These are phyloP conservation scores for Cyprinodon tularosa DNA, from an alignment of 2,113 vertebrate genomes.

Conservation along the genomic window DNA sequence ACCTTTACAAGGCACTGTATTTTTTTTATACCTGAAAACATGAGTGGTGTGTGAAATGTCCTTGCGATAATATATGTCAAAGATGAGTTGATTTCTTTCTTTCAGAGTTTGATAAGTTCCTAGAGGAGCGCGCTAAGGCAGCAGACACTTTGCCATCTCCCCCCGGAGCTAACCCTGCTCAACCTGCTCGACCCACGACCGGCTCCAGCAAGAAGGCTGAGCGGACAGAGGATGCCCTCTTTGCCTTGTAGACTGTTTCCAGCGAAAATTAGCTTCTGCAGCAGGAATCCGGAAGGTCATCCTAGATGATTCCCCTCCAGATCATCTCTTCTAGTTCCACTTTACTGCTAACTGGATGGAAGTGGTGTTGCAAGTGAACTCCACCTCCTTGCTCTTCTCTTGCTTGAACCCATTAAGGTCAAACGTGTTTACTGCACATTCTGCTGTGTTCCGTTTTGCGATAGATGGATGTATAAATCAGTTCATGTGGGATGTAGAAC, in stretches of 20 bases:
- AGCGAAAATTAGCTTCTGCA: conserved; percentile 28
- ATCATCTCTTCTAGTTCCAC: conserved; percentile 27
- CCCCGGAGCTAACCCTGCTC: conserved; percentile 76
- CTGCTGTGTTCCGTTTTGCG: conserved; percentile 24
- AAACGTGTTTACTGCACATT: conserved; percentile 44
- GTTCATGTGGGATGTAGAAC: conserved; percentile 52
- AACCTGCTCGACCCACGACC: conserved; percentile 66
- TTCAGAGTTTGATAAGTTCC: conserved; percentile 96
- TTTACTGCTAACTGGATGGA: conserved; percentile 40
- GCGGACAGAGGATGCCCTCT: conserved; percentile 92
- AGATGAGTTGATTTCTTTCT: conserved; percentile 15
- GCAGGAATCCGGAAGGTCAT: conserved; percentile 19
- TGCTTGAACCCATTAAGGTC: conserved; percentile 38
- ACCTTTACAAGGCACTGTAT: not conserved
- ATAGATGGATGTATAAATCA: conserved; percentile 63
- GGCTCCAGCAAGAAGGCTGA: conserved; percentile 88
- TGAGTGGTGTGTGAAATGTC: not conserved
- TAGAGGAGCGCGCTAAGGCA: conserved; percentile 93
- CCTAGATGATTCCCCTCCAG: conserved; percentile 14
- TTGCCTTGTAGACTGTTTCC: conserved; percentile 87
- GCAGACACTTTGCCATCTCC: conserved; percentile 86
- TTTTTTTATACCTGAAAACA: not conserved
- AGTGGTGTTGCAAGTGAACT: conserved; percentile 41
- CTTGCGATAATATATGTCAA: not conserved
- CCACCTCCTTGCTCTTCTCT: conserved; percentile 36